Evolutionary conservation across 2,113 vertebrate genomes (phyloP).

Genomic region (Rhea americana): DNA sequence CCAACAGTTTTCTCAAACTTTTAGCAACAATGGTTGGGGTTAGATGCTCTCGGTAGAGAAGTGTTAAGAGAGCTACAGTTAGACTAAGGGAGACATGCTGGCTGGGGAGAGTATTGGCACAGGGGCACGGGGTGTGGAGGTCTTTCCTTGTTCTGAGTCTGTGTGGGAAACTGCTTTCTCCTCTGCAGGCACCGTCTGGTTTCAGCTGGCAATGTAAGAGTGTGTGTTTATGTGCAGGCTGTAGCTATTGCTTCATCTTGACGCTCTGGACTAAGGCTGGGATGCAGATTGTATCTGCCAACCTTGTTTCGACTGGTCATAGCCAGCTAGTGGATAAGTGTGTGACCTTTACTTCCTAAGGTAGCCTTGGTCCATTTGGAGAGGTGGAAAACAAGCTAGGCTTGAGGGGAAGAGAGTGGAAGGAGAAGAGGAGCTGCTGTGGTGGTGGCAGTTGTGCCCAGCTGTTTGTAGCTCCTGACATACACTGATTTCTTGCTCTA

Average conservation of each 20-base stretch:
- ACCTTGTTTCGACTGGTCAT: conserved; percentile 23
- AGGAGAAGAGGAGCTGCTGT: not conserved
- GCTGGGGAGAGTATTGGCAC: not conserved
- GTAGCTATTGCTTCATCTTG: conserved; percentile 52
- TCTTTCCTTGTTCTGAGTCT: not conserved
- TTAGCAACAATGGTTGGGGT: not conserved
- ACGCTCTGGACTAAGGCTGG: conserved; percentile 29
- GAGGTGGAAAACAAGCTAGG: conserved; percentile 28
- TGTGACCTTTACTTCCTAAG: conserved; percentile 51
- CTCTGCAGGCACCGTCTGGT: not conserved
- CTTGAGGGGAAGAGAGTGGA: conserved; percentile 29
- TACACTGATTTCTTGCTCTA: not conserved
- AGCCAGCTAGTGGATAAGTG: not conserved
- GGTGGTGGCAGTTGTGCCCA: not conserved
- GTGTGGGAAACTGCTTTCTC: not conserved
- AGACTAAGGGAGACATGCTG: not conserved
- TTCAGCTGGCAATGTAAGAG: not conserved
- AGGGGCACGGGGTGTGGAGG: not conserved
- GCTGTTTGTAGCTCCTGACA: not conserved
- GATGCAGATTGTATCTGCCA: conserved; percentile 61
- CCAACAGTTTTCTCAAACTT: not conserved
- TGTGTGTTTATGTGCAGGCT: conserved; percentile 23
- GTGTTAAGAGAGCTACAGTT: not conserved
- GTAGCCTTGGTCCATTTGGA: not conserved
- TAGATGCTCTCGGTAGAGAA: not conserved